phyloP scores from a whole-genome alignment of 2,797 vertebrate species.

The Setipinna tenuifilis region DNA sequence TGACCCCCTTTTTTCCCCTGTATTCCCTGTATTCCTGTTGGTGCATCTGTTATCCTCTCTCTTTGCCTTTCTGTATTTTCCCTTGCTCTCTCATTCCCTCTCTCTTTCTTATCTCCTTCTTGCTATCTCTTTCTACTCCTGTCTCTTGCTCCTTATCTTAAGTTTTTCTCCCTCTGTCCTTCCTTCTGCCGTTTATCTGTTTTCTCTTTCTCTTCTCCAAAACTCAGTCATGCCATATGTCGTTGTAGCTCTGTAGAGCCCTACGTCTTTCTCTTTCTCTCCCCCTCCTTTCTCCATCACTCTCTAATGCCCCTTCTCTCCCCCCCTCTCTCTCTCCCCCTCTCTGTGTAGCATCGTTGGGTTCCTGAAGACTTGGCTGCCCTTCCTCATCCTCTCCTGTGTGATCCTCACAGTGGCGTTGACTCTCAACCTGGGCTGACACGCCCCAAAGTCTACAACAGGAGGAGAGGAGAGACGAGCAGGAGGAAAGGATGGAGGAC shows the following conservation, averaged over 20 bases:
- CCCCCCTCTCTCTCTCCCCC: no score
- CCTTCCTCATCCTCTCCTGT: constrained; percentile 84
- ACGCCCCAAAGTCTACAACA: no score
- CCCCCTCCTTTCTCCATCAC: no score
- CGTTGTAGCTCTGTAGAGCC: no score
- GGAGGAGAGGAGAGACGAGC: constrained; percentile 8
- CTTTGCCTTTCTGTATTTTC: background rate
- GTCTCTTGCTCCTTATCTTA: background rate
- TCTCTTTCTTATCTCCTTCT: no score
- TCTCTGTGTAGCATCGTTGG: constrained; percentile 77
- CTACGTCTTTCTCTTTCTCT: no score
- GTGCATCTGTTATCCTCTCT: background rate
- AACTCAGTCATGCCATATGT: no score
- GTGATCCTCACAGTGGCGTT: constrained; percentile 80
- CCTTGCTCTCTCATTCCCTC: background rate
- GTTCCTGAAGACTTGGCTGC: constrained; percentile 96
- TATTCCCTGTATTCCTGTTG: background rate
- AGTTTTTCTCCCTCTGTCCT: background rate
- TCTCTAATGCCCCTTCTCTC: no score
- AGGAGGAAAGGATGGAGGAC: constrained; percentile 7
- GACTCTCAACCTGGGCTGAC: constrained; percentile 87
- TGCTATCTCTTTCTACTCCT: background rate
- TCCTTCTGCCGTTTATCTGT: no score
- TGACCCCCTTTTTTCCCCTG: background rate
- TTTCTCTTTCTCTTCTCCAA: no score